Evolutionary conservation across 2,113 vertebrate genomes (phyloP).

Genomic region (Microtus ochrogaster): DNA sequence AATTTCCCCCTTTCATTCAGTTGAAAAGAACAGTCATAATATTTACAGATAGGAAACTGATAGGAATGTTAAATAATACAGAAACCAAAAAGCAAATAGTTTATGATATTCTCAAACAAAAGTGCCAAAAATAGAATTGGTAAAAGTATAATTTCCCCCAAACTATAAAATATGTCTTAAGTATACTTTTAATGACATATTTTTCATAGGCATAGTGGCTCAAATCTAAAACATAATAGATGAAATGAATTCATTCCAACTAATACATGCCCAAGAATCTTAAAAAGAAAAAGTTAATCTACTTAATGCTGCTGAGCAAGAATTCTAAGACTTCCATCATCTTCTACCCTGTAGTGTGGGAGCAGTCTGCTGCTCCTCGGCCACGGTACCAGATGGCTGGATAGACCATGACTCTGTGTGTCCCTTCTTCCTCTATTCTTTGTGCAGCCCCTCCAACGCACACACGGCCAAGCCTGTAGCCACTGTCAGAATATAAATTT

Average conservation of each 20-base stretch:
- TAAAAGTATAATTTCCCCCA: background rate
- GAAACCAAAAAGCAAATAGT: background rate
- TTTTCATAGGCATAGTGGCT: background rate
- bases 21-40: slow-evolving; percentile 11
- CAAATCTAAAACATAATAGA: slow-evolving; percentile 20
- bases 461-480: background rate
- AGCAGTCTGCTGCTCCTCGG: background rate
- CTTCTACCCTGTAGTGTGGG: background rate
- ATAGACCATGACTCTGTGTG: background rate
- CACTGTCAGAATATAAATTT: background rate
- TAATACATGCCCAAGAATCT: background rate
- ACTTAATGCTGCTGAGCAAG: background rate
- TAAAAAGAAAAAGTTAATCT: background rate
- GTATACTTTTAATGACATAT: background rate
- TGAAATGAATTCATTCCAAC: background rate
- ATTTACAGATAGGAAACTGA: background rate
- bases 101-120: background rate
- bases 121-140: background rate
- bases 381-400: background rate
- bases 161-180: background rate
- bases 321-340: background rate
- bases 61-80: background rate
- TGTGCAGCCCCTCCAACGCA: background rate
- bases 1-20: background rate
- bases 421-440: background rate